Conservation (phyloP, 2,797 vertebrate species). For the Chrysolophus pictus region DNA sequence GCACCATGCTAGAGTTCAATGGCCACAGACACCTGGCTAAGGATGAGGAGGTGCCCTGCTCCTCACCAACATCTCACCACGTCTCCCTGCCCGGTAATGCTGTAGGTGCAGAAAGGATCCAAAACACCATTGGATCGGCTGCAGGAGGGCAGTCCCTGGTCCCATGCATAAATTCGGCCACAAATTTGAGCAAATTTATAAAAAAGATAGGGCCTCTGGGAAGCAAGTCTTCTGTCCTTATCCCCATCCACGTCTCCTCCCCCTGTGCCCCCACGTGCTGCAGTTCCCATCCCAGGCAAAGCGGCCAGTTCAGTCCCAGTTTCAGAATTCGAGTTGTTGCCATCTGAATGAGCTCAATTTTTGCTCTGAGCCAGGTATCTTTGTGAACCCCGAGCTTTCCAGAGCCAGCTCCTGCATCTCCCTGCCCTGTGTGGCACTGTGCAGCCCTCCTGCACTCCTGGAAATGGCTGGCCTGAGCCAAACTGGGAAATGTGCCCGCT, state of each 20-base stretch:
- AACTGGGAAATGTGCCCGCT: not conserved
- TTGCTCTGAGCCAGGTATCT: not conserved
- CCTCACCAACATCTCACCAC: not conserved
- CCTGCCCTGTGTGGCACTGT: not conserved
- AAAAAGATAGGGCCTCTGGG: not conserved
- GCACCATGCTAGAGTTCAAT: not conserved
- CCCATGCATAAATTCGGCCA: not conserved
- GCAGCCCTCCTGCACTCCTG: not conserved
- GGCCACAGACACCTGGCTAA: rapidly evolving
- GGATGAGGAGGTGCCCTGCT: not conserved
- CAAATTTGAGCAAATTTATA: not conserved
- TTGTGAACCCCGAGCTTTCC: rapidly evolving
- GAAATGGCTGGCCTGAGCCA: not conserved
- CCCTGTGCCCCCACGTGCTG: rapidly evolving
- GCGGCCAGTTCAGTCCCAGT: not conserved
- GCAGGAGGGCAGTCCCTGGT: not conserved
- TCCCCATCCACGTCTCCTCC: not conserved
- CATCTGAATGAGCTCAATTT: not conserved
- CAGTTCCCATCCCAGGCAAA: not conserved
- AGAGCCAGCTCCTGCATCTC: not conserved
- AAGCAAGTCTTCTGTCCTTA: not conserved
- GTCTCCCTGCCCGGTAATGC: rapidly evolving
- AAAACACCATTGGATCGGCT: rapidly evolving
- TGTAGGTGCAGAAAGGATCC: not conserved
- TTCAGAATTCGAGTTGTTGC: not conserved